phyloP scores from a whole-genome alignment of 2,113 vertebrate species.

The Callopanchax toddi region DNA sequence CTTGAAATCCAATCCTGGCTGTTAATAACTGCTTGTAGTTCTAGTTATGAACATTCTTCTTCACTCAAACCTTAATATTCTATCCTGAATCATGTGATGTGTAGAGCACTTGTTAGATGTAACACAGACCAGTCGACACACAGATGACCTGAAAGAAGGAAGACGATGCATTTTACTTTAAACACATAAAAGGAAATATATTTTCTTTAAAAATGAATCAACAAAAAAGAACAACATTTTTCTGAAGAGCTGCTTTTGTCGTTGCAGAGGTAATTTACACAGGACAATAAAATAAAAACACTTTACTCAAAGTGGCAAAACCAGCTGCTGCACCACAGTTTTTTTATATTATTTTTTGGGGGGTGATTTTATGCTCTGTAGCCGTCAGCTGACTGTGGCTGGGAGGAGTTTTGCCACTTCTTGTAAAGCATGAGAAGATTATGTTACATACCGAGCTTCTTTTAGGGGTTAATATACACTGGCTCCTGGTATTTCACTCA shows the following conservation, averaged over 20 bases:
- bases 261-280: slow-evolving; percentile 94
- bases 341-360: background rate
- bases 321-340: slow-evolving; percentile 23
- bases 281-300: slow-evolving; percentile 75
- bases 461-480: slow-evolving; percentile 76
- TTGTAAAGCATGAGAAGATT: slow-evolving; percentile 57
- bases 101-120: no score
- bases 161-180: slow-evolving; percentile 79
- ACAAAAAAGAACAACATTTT: slow-evolving; percentile 80
- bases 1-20: no score
- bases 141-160: slow-evolving; percentile 23
- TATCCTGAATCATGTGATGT: no score
- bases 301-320: slow-evolving; percentile 58
- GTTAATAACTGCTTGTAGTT: no score
- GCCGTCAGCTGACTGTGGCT: background rate
- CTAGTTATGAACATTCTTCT: no score
- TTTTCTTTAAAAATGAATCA: slow-evolving; percentile 93
- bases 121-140: background rate
- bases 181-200: slow-evolving; percentile 99
- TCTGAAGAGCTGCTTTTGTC: slow-evolving; percentile 88
- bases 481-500: slow-evolving; percentile 76
- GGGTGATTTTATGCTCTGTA: background rate
- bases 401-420: slow-evolving; percentile 43
- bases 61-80: no score
- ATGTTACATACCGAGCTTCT: slow-evolving; percentile 76